Base-by-base conservation (phyloP, 1,140 invertebrate genomes). In the Chionoecetes opilio region DNA sequence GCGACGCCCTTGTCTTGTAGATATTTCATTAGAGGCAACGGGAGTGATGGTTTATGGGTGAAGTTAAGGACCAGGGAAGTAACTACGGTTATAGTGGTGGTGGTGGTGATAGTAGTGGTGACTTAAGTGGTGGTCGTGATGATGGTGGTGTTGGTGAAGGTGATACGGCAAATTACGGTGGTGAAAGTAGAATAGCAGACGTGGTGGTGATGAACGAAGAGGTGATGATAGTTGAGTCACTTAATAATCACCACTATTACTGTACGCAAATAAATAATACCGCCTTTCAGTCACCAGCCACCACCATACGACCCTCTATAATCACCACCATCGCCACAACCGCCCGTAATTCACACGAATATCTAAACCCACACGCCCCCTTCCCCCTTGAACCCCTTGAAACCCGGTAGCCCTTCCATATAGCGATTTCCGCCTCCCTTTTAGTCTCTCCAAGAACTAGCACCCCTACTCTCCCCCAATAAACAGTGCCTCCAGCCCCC, bases 11-110 rank as follows among this genome's bases (percentile, higher is more conserved):
- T 75, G 63, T 75, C 63, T 75, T 75, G 63, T 75, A 75, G 63
- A 75, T 75, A 75, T 75, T 75, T 75, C 63, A 75, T 75, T 75
- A 75, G 63, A 75, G 63, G 63, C 63, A 75, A 75, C 63, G 63
- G 63, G 63, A 75, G 63, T 75, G 63, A 75, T 75, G 63, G 63
- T 75, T 75, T 75, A 75, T 75, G 63, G 63, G 63, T 17, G 63
- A 75, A 75, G 63, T 75, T 75, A 26, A 75, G 63, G 63, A 26
- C 63, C 63, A 75, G 2, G 32, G 85, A 87, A 21, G 85, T 87
- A 32, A 38, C 32, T 29, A 6, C 37, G 85, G 85, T 26, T 3
- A 6, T 37, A 26, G 31, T 87, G 85, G 85, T 87, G 37, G 85
- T 34, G 85, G 37, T 87, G 85, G 32, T 35, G 85, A 34, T 35